A percentile compares a stretch with the other conserved stretches of the same genome.
These are phyloP conservation scores for Taenioides sp. DNA, from an alignment of 2,797 vertebrate genomes.

Conservation along the genomic window DNA sequence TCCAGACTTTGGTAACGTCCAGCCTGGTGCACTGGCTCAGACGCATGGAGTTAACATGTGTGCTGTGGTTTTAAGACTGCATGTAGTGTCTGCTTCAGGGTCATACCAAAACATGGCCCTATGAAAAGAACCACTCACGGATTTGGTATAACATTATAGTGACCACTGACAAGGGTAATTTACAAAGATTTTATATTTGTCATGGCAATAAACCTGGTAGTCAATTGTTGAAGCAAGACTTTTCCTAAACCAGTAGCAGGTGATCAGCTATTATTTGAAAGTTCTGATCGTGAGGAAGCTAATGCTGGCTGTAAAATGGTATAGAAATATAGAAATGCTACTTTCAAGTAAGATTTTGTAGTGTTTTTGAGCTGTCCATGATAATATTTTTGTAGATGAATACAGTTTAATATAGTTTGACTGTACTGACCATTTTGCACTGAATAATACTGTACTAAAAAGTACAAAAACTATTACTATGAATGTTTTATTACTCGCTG, in stretches of 20 bases:
- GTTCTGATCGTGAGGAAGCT: too few species aligned
- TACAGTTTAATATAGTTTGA: not conserved
- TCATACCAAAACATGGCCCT: not conserved
- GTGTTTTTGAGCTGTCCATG: not conserved
- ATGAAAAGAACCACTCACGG: not conserved
- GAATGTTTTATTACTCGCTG: too few species aligned
- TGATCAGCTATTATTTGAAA: too few species aligned
- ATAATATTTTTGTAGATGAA: not conserved
- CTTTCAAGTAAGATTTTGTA: not conserved
- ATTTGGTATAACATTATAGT: not conserved
- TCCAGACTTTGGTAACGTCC: conserved; percentile 89
- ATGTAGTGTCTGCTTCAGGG: conserved; percentile 29
- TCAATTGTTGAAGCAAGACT: too few species aligned
- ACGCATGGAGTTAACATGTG: conserved; percentile 83
- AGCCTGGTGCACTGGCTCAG: conserved; percentile 75
- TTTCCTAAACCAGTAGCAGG: too few species aligned
- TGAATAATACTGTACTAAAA: conserved; percentile 20
- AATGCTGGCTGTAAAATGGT: too few species aligned
- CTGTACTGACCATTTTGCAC: conserved; percentile 3
- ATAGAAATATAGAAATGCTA: too few species aligned
- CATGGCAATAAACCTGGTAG: too few species aligned
- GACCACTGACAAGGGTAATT: not conserved
- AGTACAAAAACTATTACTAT: too few species aligned
- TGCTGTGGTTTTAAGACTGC: conserved; percentile 66
- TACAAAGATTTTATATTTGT: not conserved